Percentiles rank a stretch among this genome's conserved stretches.
phyloP scores from a whole-genome alignment of 2,113 vertebrate species.

The Paratilapia polleni region DNA sequence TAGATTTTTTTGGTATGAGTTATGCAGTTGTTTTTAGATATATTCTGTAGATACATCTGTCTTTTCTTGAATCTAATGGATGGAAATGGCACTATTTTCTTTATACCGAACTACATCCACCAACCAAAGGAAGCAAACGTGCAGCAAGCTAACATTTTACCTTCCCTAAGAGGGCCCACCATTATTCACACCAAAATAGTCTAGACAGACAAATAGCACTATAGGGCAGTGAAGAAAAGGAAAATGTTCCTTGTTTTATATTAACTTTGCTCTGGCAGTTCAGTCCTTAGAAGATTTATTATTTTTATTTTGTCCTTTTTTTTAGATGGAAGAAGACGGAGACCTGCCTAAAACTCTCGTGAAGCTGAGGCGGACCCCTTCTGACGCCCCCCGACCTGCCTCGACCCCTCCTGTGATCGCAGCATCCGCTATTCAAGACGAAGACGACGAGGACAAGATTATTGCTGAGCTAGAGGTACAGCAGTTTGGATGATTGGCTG shows the following conservation, averaged over 20 bases:
- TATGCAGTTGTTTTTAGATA: fast-evolving
- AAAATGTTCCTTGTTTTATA: too few relatives aligned
- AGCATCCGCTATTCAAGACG: constrained; percentile 86
- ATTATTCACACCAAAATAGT: too few relatives aligned
- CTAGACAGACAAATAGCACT: too few relatives aligned
- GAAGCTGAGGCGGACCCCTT: constrained; percentile 90
- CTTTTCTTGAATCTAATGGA: not conserved
- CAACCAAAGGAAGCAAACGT: not conserved
- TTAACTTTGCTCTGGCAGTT: not conserved
- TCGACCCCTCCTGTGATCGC: constrained; percentile 93
- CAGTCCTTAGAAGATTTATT: not conserved
- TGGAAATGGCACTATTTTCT: not conserved
- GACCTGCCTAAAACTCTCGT: constrained; percentile 85
- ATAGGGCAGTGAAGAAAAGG: too few relatives aligned
- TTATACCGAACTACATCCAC: not conserved
- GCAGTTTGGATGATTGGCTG: not conserved
- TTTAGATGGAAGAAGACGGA: constrained; percentile 83
- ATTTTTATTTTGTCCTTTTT: not conserved
- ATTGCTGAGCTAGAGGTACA: constrained; percentile 93
- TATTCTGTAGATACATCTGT: fast-evolving
- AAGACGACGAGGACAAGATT: constrained; percentile 91
- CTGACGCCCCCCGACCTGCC: constrained; percentile 87
- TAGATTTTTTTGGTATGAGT: not conserved
- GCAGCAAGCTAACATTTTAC: too few relatives aligned
- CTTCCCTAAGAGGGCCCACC: too few relatives aligned